Evolutionary conservation across 2,113 vertebrate species (phyloP), one percentile per base, ranked within the genome.

Genomic region (Leucoraja erinaceus): DNA sequence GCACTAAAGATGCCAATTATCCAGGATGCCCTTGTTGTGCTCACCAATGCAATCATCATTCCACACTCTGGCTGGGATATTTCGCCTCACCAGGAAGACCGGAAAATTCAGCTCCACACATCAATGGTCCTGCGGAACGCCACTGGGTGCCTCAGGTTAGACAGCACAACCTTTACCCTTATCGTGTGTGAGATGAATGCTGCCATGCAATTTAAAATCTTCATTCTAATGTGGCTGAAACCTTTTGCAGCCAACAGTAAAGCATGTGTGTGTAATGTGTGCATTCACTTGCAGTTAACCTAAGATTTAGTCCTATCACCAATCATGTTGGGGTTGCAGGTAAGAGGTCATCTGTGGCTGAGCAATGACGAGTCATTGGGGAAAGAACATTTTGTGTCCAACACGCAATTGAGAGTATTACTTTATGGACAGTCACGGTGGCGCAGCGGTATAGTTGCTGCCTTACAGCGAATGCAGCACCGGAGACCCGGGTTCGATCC

Each of bases 1-100:
- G 98, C 99, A 93, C 97, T 99, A 94, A 99, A 99, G 96, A 99
- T 99, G 99, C 98, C 99, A 93, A 99, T 99, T 95, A 99, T 99
- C 96, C 99, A 99, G 95, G 99, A 99, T 83, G 98, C 99, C 93
- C 97, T 99, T 56, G 97, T 98, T 2, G 98, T 99, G 94, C 96
- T 99, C 95, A 99, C 98, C 95, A 99, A 99, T 18, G 97, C 98
- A 0, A 98, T 99, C 96, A 99, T 99, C 94, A 99, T 99, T 94
- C 99, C 99, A 66, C 97, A 99, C 95, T 99, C 99, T 0, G 97
- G 97, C 94, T 99, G 98, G 98, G 99, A 99, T 94, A 98, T 98
- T 93, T 98, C 98, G 72, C 98, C 98, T 0, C 97, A 99, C 93
- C 99, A 98, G 93, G 98, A 99, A 14, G 98, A 99, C 94, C 97